These are phyloP conservation scores for Monarcha castaneiventris DNA, from an alignment of 2,113 vertebrate genomes.

Conservation along the genomic window DNA sequence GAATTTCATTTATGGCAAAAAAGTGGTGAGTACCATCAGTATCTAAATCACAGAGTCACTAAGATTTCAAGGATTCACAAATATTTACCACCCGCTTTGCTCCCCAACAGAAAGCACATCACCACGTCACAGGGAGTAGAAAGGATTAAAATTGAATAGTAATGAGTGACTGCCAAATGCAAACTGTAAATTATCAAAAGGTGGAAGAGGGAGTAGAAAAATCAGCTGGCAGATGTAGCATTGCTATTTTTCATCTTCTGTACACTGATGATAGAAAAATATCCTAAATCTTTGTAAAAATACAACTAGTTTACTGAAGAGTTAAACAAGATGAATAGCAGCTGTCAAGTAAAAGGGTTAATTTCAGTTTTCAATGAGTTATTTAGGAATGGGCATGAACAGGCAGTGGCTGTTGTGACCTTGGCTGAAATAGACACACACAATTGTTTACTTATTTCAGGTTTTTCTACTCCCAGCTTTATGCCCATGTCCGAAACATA, in stretches of 20 bases:
- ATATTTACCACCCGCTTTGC: not conserved
- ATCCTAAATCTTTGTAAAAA: not conserved
- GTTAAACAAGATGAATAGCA: not conserved
- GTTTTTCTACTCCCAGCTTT: not conserved
- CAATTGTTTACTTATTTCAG: not conserved
- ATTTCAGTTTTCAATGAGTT: not conserved
- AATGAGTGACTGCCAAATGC: conserved; percentile 1
- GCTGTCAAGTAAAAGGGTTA: not conserved
- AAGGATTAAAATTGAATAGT: conserved; percentile 12
- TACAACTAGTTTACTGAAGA: not conserved
- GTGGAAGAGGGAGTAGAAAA: not conserved
- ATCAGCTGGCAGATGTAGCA: not conserved
- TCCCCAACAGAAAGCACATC: not conserved
- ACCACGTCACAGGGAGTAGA: not conserved
- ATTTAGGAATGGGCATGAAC: not conserved
- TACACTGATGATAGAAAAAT: not conserved
- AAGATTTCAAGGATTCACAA: not conserved
- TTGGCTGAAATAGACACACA: not conserved
- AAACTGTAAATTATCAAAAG: not conserved
- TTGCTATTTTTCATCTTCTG: not conserved
- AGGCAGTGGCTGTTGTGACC: not conserved
- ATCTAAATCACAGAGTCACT: conserved; percentile 4
- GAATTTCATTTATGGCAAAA: not conserved
- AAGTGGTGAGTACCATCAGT: not conserved
- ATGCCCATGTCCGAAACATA: not conserved